Percentiles rank a stretch among this genome's conserved stretches.
phyloP scores from a whole-genome alignment of 2,888 invertebrate genomes.

The Endomychus coccineus region DNA sequence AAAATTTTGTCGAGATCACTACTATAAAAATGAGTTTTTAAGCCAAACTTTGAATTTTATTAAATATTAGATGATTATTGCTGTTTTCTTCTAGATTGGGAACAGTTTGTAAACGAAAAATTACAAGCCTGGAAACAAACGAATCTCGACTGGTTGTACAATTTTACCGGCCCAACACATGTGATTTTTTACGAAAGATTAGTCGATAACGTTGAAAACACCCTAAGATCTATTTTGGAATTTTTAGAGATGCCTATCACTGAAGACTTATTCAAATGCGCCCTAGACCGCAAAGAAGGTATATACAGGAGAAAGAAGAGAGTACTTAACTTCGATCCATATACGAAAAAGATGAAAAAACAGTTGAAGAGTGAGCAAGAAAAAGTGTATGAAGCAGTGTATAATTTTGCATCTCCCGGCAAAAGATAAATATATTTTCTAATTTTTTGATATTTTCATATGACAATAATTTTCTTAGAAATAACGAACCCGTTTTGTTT shows the following conservation, averaged over 20 bases:
- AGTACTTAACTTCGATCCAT: slow-evolving; percentile 62
- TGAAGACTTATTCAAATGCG: slow-evolving; percentile 34
- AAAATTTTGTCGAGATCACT: too few species aligned
- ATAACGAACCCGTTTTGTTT: too few species aligned
- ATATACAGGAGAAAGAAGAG: slow-evolving; percentile 65
- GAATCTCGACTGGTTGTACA: slow-evolving; percentile 62
- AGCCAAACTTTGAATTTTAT: too few species aligned
- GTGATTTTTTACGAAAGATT: slow-evolving; percentile 65
- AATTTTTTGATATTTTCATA: too few species aligned
- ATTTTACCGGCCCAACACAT: slow-evolving; percentile 60
- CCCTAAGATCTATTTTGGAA: slow-evolving; percentile 51
- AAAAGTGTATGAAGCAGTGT: slow-evolving; percentile 47
- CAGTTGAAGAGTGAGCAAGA: slow-evolving; percentile 46
- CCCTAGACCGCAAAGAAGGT: slow-evolving; percentile 46
- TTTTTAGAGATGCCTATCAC: slow-evolving; percentile 47
- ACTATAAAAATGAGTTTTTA: too few species aligned
- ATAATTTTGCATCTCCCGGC: slow-evolving; percentile 36
- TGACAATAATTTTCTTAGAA: too few species aligned
- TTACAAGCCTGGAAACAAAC: slow-evolving; percentile 61
- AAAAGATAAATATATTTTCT: too few species aligned
- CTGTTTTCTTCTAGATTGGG: slow-evolving; percentile 57
- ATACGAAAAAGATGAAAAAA: slow-evolving; percentile 55
- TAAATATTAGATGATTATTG: too few species aligned
- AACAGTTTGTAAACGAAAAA: slow-evolving; percentile 60
- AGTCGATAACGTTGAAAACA: slow-evolving; percentile 52